Base-by-base conservation (phyloP, 2,113 vertebrate genomes). In the Hippocampus comes region DNA sequence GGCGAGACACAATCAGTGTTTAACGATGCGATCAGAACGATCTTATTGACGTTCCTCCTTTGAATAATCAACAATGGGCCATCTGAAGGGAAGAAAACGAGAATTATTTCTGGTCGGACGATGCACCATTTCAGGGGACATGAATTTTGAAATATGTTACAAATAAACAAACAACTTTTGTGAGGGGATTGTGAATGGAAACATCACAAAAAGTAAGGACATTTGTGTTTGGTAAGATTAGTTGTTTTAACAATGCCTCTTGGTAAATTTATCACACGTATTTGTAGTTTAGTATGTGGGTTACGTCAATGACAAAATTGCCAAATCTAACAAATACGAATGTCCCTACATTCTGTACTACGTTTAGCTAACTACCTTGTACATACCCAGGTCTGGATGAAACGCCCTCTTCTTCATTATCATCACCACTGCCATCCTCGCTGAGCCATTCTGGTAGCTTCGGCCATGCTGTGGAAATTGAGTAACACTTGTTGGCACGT, bases 1-100 rank as follows among this genome's bases (percentile, higher is more conserved):
- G 10, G 18, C 10, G 51, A 6, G 38, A 41, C 57, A 67, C 34
- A 63, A 83, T 86, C 23, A 7, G 72, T 20, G 60, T 53, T 63
- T 21, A 27, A 51, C 42, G 25, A 1, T 64, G 38, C 55, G 38
- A 46, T 70, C 56, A 60, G 18, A 56, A 65, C 59, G 21, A n/a
- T 30, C 46, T 66, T 3, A 12, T 18, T 1, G 9, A 66, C 30
- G 48, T 6, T 9, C 43, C 20, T 34, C 51, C 46, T 61, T 61
- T 34, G 6, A 38, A 34, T 30, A 30, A 14, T 34, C 15, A 34
- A 30, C 59, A 15, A 12, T 23, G 9, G 5, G n/a, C 30, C 63
- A 14, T n/a, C 41, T 43, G 21, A 15, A 46, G 25, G 8, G 34
- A 23, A 48, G n/a, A 66, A 27, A 14, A 18, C 5, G 4, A 30